Evolutionary conservation across 2,888 invertebrate genomes (phyloP), one percentile per base, ranked within the genome.

Genomic region (Parthenolecanium corni): DNA sequence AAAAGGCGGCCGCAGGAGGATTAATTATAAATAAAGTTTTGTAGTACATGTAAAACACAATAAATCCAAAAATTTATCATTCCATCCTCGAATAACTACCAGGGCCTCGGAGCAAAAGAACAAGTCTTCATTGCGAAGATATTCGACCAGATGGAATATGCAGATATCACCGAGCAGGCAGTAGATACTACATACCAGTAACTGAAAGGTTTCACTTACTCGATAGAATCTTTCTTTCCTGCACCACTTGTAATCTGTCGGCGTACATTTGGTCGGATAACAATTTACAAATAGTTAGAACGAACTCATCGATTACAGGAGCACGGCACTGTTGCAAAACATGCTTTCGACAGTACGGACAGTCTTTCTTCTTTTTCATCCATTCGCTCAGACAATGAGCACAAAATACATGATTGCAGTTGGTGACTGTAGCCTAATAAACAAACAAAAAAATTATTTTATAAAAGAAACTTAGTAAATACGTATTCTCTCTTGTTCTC

Each of bases 321-420:
- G 49, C 58, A n/a, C 49, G 47, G 12, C 31, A 20, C 36, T 58
- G 47, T 38, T 38, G 31, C 2, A 38, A 49, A 24, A 58, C 14
- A 23, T 36, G 36, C 14, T 31, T 14, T 16, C 58, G 31, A 46
- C 58, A 58, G 23, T 47, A 31, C 38, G 58, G 58, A 51, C 58
- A 58, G 14, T 58, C 31, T 14, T 25, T 31, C 23, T 58, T 58
- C 36, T 47, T 58, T 36, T 47, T 47, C 47, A 47, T 58, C 58
- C 58, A 58, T 38, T 47, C 47, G 18, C 47, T 58, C 11, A 58
- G 18, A 23, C 58, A 58, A 38, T 49, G 36, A 14, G 21, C 14
- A 21, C 58, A 58, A 23, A 58, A 58, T 14, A 58, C 38, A 38
- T 58, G 58, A 20, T 47, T 31, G 38, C 58, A 58, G 24, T 58